Evolutionary conservation across 2,113 vertebrate genomes (phyloP), one percentile per base, ranked within the genome.

Genomic region (Corythaeola cristata): DNA sequence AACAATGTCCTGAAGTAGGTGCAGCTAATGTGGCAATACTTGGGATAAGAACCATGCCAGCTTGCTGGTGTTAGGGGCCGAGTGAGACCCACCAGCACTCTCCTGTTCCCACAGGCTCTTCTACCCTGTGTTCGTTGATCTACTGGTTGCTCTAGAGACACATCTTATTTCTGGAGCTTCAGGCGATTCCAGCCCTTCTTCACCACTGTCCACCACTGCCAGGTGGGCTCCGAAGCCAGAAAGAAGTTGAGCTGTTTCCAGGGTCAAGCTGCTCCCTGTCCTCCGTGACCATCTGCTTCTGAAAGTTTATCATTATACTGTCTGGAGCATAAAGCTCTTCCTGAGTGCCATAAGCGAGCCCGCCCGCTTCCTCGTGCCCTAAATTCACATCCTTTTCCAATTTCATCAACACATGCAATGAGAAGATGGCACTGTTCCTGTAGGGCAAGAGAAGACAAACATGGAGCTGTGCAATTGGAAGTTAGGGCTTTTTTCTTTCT

Each of bases 341-440:
- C 76, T 2, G 3, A 11, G 18, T 4, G 44, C 58, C 33, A 1
- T 5, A 17, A 49, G 24, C 0, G 4, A 17, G 2, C 28, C 68
- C 24, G 16, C 4, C 27, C n/a, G 2, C 33, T 18, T 35, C 27
- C 60, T 24, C 0, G 2, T 11, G 6, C 33, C 53, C 5, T 3
- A 4, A 60, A 10, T 16, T 24, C 23, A 2, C 21, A 8, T 8
- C 55, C 45, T 21, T 4, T 5, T 8, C 68, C 33, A 8, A 1
- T 22, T 20, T 4, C 78, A 7, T 11, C n/a, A 9, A 2, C 49
- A 5, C 0, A 0, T 2, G 2, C 1, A 1, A 16, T 2, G 39
- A 32, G 33, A 17, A 28, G 41, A 8, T n/a, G 13, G 8, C 2
- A 0, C 2, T 11, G 16, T 6, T 58, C 47, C 58, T 32, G 8